These are phyloP conservation scores for Sinodicranocentrus sp. DNA, from an alignment of 2,888 invertebrate species.

Conservation along the genomic window DNA sequence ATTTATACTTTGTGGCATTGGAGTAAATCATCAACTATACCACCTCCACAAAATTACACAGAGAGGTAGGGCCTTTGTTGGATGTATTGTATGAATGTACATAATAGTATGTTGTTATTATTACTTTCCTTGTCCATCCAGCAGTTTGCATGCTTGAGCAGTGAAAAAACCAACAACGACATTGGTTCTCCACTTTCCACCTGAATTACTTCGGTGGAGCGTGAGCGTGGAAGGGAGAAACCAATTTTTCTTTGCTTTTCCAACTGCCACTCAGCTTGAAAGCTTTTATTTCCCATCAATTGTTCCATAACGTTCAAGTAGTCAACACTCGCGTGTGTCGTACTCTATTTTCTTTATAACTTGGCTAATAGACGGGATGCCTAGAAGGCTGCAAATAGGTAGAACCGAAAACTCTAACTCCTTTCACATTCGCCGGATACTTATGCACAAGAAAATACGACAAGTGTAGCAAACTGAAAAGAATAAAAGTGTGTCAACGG, in stretches of 20 bases:
- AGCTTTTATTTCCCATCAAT: constrained; percentile 67
- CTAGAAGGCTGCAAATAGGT: too few relatives aligned
- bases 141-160: constrained; percentile 29
- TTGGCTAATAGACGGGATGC: too few relatives aligned
- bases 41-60: too few relatives aligned
- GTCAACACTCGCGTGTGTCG: constrained; percentile 55
- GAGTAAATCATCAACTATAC: neutral
- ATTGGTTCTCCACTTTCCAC: constrained; percentile 51
- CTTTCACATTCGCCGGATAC: too few relatives aligned
- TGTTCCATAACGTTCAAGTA: constrained; percentile 69
- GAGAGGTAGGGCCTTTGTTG: neutral
- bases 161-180: constrained; percentile 54
- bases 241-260: constrained; percentile 38
- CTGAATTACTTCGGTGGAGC: constrained; percentile 16
- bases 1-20: neutral
- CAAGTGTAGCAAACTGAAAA: too few relatives aligned
- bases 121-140: constrained; percentile 22
- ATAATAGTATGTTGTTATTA: constrained; percentile 5
- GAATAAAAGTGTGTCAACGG: too few relatives aligned
- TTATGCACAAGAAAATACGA: too few relatives aligned
- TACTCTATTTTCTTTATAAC: too few relatives aligned
- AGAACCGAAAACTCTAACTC: too few relatives aligned
- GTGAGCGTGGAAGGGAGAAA: constrained; percentile 31
- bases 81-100: neutral
- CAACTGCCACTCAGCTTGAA: constrained; percentile 48